Conservation (phyloP, 2,113 vertebrate species). For the Paramormyrops kingsleyae region DNA sequence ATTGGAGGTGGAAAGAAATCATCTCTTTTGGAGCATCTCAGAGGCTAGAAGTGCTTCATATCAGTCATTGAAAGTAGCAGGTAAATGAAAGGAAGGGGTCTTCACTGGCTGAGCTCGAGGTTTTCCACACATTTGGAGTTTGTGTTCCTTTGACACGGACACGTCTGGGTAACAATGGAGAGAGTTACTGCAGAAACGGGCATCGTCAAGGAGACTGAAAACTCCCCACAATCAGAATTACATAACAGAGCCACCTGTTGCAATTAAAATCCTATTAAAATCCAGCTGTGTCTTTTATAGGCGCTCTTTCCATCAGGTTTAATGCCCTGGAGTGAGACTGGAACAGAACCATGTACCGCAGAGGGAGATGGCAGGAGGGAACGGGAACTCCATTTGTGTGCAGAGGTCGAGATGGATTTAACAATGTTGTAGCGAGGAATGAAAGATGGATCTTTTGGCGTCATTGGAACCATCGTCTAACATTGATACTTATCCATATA, state of each 20-base stretch:
- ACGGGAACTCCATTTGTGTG: not conserved
- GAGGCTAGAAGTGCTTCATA: not conserved
- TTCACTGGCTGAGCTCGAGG: not conserved
- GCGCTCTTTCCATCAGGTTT: not conserved
- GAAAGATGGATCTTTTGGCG: not conserved
- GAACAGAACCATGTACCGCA: not conserved
- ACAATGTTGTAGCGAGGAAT: not conserved
- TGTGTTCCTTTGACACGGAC: not conserved
- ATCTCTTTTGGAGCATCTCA: not conserved
- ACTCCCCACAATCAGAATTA: not conserved
- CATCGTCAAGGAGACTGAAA: not conserved
- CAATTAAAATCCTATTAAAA: not conserved
- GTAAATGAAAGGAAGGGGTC: not conserved
- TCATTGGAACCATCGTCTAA: not conserved
- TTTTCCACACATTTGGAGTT: not conserved
- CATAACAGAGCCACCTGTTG: not conserved
- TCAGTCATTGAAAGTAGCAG: not conserved
- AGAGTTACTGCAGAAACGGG: not conserved
- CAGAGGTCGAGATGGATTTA: not conserved
- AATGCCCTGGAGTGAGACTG: not conserved
- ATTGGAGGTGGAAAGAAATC: not conserved
- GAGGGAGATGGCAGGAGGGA: not conserved
- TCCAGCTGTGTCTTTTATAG: not conserved
- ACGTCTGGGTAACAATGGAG: not conserved
- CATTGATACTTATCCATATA: not conserved